These are phyloP conservation scores for Trichogramma dendrolimi DNA, from an alignment of 2,888 invertebrate species.

Conservation along the genomic window DNA sequence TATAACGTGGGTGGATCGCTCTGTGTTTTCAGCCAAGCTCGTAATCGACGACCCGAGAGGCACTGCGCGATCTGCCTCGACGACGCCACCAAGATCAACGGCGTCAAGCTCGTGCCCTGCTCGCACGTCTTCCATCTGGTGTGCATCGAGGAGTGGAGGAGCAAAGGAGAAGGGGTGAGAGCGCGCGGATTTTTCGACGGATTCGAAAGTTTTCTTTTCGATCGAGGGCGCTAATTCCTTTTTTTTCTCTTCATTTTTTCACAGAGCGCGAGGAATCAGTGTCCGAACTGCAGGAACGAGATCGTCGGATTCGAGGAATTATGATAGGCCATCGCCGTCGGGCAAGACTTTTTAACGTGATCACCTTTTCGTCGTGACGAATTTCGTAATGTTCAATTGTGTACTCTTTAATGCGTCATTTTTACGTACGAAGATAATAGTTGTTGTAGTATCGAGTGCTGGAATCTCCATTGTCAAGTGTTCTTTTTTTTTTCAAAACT, in stretches of 20 bases:
- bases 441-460: too few relatives aligned
- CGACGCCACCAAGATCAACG: slow-evolving; percentile 18
- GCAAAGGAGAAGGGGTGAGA: slow-evolving; percentile 30
- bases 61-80: slow-evolving; percentile 32
- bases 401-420: too few relatives aligned
- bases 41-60: slow-evolving; percentile 28
- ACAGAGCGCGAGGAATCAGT: slow-evolving; percentile 29
- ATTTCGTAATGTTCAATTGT: too few relatives aligned
- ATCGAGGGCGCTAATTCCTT: too few relatives aligned
- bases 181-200: not conserved
- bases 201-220: not conserved
- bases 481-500: not conserved
- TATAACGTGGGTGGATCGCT: not conserved
- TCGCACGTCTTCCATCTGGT: slow-evolving; percentile 32
- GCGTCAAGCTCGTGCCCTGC: slow-evolving; percentile 28
- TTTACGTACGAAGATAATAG: too few relatives aligned
- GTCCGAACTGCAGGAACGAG: slow-evolving; percentile 32
- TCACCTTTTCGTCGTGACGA: too few relatives aligned
- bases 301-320: slow-evolving; percentile 25
- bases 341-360: too few relatives aligned
- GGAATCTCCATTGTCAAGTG: too few relatives aligned
- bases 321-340: slow-evolving; percentile 14
- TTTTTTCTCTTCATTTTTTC: slow-evolving; percentile 8
- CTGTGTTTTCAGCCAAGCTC: slow-evolving; percentile 22
- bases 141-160: slow-evolving; percentile 33